Percentiles rank a stretch among this genome's conserved stretches.
Conservation (phyloP, 1,140 invertebrate species). For the Drosophila takahashii region DNA sequence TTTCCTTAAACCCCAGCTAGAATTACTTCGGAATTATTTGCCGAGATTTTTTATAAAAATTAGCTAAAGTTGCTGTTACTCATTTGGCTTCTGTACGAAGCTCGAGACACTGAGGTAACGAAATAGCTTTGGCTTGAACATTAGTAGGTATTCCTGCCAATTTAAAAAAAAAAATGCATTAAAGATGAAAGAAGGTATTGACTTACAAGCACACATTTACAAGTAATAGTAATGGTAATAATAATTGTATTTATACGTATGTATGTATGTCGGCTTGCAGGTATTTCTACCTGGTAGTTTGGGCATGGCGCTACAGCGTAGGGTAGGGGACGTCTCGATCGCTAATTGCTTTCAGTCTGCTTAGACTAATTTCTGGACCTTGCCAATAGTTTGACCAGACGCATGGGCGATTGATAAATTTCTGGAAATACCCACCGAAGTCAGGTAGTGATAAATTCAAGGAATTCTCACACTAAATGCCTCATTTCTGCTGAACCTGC, state of each 20-base stretch:
- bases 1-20: conserved; percentile 49
- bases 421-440: conserved; percentile 56
- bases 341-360: conserved; percentile 78
- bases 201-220: neutral
- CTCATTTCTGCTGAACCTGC: neutral
- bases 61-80: conserved; percentile 50
- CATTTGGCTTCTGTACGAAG: conserved; percentile 60
- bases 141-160: neutral
- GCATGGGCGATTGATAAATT: conserved; percentile 62
- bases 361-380: conserved; percentile 61
- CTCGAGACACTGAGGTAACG: neutral
- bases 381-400: conserved; percentile 19
- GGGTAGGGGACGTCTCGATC: conserved; percentile 53
- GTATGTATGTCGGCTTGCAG: neutral
- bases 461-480: conserved; percentile 30
- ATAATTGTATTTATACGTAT: neutral
- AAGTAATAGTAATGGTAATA: neutral
- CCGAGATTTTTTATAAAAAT: conserved; percentile 27
- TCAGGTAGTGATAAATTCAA: conserved; percentile 55
- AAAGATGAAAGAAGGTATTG: neutral
- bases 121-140: conserved; percentile 17
- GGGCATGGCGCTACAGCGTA: conserved; percentile 12
- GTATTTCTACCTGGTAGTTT: neutral
- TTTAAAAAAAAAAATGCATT: neutral
- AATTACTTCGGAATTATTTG: conserved; percentile 57